Base-by-base conservation (phyloP, 2,113 vertebrate species). In the Embiotoca jacksoni region DNA sequence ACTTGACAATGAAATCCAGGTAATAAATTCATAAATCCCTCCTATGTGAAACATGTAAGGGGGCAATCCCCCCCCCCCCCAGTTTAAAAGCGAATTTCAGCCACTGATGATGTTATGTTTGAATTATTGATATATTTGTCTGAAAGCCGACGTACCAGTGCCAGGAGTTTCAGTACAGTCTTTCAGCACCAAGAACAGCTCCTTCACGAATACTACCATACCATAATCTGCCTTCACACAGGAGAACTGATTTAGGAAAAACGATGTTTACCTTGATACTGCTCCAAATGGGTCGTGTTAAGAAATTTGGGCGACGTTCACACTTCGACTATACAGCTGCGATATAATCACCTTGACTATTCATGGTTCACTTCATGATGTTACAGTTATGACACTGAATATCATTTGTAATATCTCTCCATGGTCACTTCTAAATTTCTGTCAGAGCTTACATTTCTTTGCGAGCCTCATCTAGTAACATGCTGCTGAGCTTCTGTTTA, bases 121-220 rank as follows among this genome's bases (percentile, higher is more conserved):
- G 31, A 5, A 36, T 68, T 57, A 72, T 71, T 73, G 41, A 39
- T 47, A 33, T 4, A 36, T 35, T 50, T 59, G 4, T 36, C 15
- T 57, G 1, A 67, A 41, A 65, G 57, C 10, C 8, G 54, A 31
- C 7, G 10, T 16, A 57, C 16, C 15, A 8, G 7, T 32, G 57
- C 13, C 60, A 69, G 3, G 15, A 56, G 57, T 37, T n/a, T 66
- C 3, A 49, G 6, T 2, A 11, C 8, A 71, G 7, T 2, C 15
- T 46, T 88, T 89, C 80, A 91, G 89, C 46, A 92, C 89, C 80
- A 87, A 83, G 92, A 86, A 88, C 85, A 94, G 89, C 72, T 83
- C 83, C 31, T 46, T 33, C 3, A 61, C 30, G n/a, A 23, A 41
- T 1, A 3, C 32, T 3, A 30, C 23, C 33, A 23, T 23, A 23